phyloP scores from a whole-genome alignment of 2,113 vertebrate genomes.

The Potamarius usumacintae region DNA sequence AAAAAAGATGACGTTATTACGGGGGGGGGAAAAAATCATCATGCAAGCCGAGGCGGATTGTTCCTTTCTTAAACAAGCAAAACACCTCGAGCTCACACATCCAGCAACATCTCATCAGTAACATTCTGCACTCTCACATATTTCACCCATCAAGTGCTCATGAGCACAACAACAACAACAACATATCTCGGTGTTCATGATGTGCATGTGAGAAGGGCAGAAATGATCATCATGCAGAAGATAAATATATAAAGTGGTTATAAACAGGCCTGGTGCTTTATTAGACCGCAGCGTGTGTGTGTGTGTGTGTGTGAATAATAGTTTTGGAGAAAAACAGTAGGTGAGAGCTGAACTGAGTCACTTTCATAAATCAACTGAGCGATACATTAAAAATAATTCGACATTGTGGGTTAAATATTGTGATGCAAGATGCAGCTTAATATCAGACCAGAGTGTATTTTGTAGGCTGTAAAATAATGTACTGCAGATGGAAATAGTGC shows the following conservation, averaged over 20 bases:
- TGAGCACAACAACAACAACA: not conserved
- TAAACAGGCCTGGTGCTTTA: not conserved
- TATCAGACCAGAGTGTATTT: not conserved
- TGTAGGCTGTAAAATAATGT: too few species aligned
- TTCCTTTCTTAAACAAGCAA: not conserved
- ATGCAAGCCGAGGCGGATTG: not conserved
- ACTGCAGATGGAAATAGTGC: not conserved
- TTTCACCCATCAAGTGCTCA: not conserved
- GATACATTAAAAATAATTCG: not conserved
- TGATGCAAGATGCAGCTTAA: not conserved
- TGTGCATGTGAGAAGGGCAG: not conserved
- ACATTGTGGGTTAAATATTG: not conserved
- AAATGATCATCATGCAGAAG: not conserved
- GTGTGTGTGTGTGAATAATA: not conserved
- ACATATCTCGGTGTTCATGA: not conserved
- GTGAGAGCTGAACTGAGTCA: not conserved
- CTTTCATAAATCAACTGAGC: not conserved
- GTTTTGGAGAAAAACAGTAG: not conserved
- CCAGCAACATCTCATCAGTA: not conserved
- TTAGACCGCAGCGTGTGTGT: too few species aligned
- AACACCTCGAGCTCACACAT: not conserved
- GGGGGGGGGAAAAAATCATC: not conserved
- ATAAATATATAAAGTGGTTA: not conserved
- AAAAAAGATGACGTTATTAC: not conserved
- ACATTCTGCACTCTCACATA: not conserved